Percentiles rank a stretch among this genome's conserved stretches.
phyloP scores from a whole-genome alignment of 2,888 invertebrate species.

The Diarsia brunnea region DNA sequence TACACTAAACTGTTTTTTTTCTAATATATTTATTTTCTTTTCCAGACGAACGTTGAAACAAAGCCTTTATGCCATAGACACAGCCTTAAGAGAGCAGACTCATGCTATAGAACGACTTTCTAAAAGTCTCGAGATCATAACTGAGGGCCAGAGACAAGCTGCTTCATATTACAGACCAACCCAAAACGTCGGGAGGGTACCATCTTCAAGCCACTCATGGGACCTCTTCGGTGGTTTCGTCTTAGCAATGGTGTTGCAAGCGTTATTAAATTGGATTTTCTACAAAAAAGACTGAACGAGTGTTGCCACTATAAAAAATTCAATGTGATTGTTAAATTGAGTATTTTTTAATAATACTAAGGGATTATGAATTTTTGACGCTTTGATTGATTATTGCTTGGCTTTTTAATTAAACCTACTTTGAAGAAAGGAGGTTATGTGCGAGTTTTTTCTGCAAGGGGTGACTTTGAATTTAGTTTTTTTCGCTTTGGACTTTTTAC shows the following conservation, averaged over 20 bases:
- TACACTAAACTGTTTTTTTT: not conserved
- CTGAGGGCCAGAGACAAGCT: constrained; percentile 71
- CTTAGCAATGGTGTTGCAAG: constrained; percentile 83
- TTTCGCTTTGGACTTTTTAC: constrained; percentile 3
- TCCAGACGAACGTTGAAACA: constrained; percentile 87
- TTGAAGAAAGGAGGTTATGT: not conserved
- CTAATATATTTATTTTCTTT: constrained; percentile 27
- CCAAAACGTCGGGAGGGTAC: constrained; percentile 73
- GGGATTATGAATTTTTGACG: constrained; percentile 39
- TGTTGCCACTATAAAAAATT: constrained; percentile 59
- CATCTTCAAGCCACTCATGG: constrained; percentile 78
- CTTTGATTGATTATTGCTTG: constrained; percentile 44
- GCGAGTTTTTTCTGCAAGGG: constrained; percentile 27
- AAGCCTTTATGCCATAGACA: constrained; percentile 87
- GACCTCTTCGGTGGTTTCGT: constrained; percentile 85
- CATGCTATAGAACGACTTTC: constrained; percentile 84
- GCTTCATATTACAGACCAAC: constrained; percentile 57
- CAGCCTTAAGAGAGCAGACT: constrained; percentile 88
- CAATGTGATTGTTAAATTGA: constrained; percentile 60
- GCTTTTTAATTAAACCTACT: constrained; percentile 15
- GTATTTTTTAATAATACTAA: constrained; percentile 61
- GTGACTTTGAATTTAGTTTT: not conserved
- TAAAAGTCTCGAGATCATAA: constrained; percentile 76
- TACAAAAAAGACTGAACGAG: constrained; percentile 81
- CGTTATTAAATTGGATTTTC: constrained; percentile 84